Percentiles rank a stretch among this genome's conserved stretches.
phyloP scores from a whole-genome alignment of 2,113 vertebrate genomes.

The Pagrus major region DNA sequence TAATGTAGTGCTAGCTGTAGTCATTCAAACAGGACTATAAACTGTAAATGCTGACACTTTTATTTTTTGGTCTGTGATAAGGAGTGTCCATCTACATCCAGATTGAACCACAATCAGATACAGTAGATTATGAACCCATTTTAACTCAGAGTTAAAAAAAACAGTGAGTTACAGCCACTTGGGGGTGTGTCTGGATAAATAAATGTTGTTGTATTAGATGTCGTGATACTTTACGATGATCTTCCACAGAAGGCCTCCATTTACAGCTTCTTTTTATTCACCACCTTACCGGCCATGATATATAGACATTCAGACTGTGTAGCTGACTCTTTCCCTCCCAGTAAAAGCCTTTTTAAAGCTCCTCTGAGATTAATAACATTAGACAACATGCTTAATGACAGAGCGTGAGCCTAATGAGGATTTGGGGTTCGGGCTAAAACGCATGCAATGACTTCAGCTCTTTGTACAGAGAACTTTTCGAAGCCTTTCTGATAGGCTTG shows the following conservation, averaged over 20 bases:
- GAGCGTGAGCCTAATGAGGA: conserved; percentile 63
- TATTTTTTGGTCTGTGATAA: background rate
- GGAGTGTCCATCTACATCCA: background rate
- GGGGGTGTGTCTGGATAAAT: conserved; percentile 18
- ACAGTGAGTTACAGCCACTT: background rate
- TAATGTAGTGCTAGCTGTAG: background rate
- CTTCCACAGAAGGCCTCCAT: background rate
- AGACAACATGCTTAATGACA: conserved; percentile 53
- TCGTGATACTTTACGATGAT: background rate
- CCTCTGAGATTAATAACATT: conserved; percentile 60
- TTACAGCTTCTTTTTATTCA: background rate
- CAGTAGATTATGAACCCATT: background rate
- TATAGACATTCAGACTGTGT: background rate
- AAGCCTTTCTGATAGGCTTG: conserved; percentile 16
- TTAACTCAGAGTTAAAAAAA: background rate
- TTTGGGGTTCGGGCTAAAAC: conserved; percentile 44
- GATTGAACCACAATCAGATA: background rate
- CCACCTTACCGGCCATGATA: background rate
- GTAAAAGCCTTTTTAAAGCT: conserved; percentile 70
- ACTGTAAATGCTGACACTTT: background rate
- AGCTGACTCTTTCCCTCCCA: conserved; percentile 7
- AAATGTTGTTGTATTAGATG: background rate
- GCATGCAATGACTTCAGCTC: conserved; percentile 11
- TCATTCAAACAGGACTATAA: background rate
- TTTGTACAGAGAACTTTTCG: conserved; percentile 12